Evolutionary conservation across 2,113 vertebrate genomes (phyloP), one percentile per base, ranked within the genome.

Genomic region (Muntiacus reevesi): DNA sequence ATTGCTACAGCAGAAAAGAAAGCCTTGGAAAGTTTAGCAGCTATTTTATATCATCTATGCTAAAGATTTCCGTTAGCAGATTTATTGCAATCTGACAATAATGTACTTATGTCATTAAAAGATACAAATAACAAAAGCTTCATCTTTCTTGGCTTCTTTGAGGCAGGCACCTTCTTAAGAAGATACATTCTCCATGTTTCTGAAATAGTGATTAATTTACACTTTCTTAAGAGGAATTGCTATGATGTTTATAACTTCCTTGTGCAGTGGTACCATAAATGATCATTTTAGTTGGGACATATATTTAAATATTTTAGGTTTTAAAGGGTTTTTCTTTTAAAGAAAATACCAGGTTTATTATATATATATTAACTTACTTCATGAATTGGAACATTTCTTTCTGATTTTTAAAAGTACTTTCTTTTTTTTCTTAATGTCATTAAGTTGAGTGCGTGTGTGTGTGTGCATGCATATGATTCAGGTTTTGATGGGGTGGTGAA

Each of bases 201-300:
- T 95, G 85, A 91, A 90, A 83, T 33, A 96, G 45, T 43, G 81
- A 59, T 86, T 98, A 95, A 87, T 98, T n/a, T 71, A 89, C 52
- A 13, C 30, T 64, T 94, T 97, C 60, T 91, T 95, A 87, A 87
- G n/a, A 90, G 12, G 92, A 28, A 2, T 54, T 74, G 6, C 79
- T 95, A 17, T 95, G 33, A 52, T 89, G 79, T 87, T 92, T 93
- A 30, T 86, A 54, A 92, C 93, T 89, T 89, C 13, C 13, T 96
- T 57, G 28, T 87, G 7, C 52, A 95, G 87, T 84, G 19, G 95
- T 93, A 84, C 45, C 62, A 1, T 62, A 79, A 86, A 87, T 90
- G 45, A 76, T 33, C 27, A 92, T 59, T 92, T 92, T 87, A 92
- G 25, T 62, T 82, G 86, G 25, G 9, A 64, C 11, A 47, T 15